These are phyloP conservation scores for Zapus hudsonius DNA, from an alignment of 2,113 vertebrate species.

Conservation along the genomic window DNA sequence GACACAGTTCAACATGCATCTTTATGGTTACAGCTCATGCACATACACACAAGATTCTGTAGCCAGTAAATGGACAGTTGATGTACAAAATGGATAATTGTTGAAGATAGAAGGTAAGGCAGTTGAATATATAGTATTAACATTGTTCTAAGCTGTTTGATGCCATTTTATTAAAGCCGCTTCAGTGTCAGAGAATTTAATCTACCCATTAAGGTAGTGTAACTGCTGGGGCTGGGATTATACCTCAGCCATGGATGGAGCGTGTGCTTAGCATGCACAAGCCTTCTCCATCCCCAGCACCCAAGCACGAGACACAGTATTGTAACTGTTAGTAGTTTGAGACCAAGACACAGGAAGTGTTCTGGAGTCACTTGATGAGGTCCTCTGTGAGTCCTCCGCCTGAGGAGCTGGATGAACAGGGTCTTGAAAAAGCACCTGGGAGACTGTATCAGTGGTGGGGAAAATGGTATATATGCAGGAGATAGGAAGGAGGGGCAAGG, in stretches of 20 bases:
- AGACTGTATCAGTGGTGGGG: too few species aligned
- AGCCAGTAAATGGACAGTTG: not conserved
- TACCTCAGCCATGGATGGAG: not conserved
- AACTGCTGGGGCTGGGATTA: too few species aligned
- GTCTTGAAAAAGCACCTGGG: too few species aligned
- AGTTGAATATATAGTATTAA: not conserved
- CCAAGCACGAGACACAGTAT: not conserved
- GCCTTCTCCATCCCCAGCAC: not conserved
- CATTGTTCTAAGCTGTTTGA: not conserved
- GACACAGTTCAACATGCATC: fast-evolving
- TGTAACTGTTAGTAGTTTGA: not conserved
- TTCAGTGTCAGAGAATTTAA: not conserved
- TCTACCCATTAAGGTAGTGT: not conserved
- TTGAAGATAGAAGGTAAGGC: not conserved
- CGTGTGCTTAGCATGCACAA: not conserved
- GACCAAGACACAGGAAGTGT: too few species aligned
- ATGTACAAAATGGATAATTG: not conserved
- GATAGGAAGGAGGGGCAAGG: too few species aligned
- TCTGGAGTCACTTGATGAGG: too few species aligned
- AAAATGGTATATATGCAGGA: too few species aligned
- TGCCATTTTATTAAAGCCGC: not conserved
- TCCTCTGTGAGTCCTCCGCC: too few species aligned
- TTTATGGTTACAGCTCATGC: fast-evolving
- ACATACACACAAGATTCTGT: not conserved
- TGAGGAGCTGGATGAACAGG: too few species aligned